phyloP scores from a whole-genome alignment of 2,113 vertebrate genomes.

The Rhodinocichla rosea region DNA sequence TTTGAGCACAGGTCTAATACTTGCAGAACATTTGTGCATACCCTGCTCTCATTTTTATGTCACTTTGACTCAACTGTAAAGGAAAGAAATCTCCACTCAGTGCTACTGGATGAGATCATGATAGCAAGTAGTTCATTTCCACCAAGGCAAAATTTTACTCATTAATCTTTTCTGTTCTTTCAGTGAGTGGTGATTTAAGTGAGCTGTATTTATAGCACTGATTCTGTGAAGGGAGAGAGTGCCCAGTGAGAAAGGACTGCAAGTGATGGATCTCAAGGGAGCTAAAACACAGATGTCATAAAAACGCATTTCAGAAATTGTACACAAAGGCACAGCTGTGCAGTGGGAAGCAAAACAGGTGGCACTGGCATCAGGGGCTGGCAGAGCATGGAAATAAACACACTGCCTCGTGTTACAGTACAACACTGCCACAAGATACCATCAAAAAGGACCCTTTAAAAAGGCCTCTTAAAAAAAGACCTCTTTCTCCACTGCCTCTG shows the following conservation, averaged over 20 bases:
- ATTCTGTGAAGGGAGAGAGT: not conserved
- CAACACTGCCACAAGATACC: not conserved
- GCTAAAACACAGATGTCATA: slow-evolving; percentile 60
- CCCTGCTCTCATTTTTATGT: not conserved
- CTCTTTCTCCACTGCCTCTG: not conserved
- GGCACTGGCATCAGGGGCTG: not conserved
- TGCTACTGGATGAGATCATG: not conserved
- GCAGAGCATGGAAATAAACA: not conserved
- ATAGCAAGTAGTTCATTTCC: not conserved
- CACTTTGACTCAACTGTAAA: not conserved
- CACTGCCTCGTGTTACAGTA: not conserved
- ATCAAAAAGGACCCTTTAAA: not conserved
- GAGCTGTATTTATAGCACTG: slow-evolving; percentile 3
- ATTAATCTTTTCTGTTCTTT: not conserved
- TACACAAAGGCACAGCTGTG: slow-evolving; percentile 18
- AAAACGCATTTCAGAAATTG: slow-evolving; percentile 50
- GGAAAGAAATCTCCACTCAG: not conserved
- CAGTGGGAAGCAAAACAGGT: slow-evolving; percentile 29
- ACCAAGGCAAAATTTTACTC: not conserved
- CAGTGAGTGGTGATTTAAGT: not conserved
- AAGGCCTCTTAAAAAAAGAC: not conserved
- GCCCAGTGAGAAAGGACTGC: not conserved
- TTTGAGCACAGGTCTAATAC: not conserved
- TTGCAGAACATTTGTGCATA: not conserved
- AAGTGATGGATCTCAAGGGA: slow-evolving; percentile 39